Base-by-base conservation (phyloP, 2,888 invertebrate genomes). In the Hoplodrina ambigua region DNA sequence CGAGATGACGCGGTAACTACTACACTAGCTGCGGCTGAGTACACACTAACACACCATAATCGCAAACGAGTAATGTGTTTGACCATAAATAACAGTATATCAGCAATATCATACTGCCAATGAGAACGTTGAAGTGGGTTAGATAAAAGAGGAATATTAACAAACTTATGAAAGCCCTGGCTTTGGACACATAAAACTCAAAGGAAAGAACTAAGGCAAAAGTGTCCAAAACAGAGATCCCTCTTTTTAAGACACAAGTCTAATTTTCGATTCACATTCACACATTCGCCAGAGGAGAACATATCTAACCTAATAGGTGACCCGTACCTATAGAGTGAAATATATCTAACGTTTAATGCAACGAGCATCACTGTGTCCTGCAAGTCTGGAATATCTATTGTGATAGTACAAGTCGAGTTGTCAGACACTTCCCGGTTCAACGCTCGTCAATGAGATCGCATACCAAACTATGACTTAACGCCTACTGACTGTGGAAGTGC, bases 381-480 rank as follows among this genome's bases (percentile, higher is more conserved):
- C 71, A 72, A 78, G 76, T 82, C 84, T 80, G 78, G 77, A 81
- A 83, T 80, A 84, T 84, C 79, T 82, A 84, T 84, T 83, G 84
- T 86, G 86, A 87, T 89, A 87, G 87, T 82, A 85, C 85, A 84
- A 82, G 82, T 82, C 79, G 74, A 68, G 71, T 75, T 75, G 75
- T 82, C 81, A 83, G 83, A 78, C 84, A 86, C 80, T 92, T 91
- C 91, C 91, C 86, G 91, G 91, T 91, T 91, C 91, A 91, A 90
- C 86, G 91, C 67, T 84, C 92, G 87, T 86, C 91, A 91, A 89
- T 89, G 89, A 88, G 89, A 89, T 87, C 89, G 87, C 85, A 85
- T 83, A 85, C 87, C 85, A 84, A 88, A 86, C 87, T 86, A 86
- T 87, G 88, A 89, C 85, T 85, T 86, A 82, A 85, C 86, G 81